Base-by-base conservation (phyloP, 2,888 invertebrate genomes). In the Drosophila pegasa region DNA sequence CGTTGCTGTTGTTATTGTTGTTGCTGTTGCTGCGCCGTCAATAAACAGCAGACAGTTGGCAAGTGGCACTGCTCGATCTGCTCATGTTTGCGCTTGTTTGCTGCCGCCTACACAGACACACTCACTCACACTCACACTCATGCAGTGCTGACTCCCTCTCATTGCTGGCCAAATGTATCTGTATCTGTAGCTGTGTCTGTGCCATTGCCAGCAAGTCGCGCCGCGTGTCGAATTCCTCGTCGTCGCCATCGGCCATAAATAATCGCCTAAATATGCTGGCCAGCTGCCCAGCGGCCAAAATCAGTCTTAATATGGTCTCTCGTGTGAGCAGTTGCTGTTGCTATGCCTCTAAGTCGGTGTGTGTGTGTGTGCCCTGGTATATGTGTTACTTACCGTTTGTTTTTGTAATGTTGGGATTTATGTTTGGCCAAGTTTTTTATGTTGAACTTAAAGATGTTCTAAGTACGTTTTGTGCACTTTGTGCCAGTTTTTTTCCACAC, bases 191-290 rank as follows among this genome's bases (percentile, higher is more conserved):
- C 12, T 41, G 51, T 52, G 63, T 47, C 31, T 41, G 41, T 43
- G 41, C 16, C 33, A 47, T 43, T 74, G 70, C 75, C 75, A 75
- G 61, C 52, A 75, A 75, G 72, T 75, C 72, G 68, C 73, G 72
- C 45, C 68, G 64, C 67, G 64, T 75, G 67, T 62, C 45, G 58
- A 51, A 64, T 73, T 60, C 54, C 10, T 68, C 45, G 47, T 43
- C 48, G 57, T 71, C 60, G 72, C 83, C 71, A 61, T 68, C 68
- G 81, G 79, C 85, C 78, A 86, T 86, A 86, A 86, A 86, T 86
- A 86, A 87, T 75, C 85, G 82, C 57, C 85, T 77, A 88, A 86
- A 86, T 84, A 86, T 88, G 85, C 75, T 87, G 89, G 85, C 85
- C 87, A 81, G 73, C 78, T 67, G 79, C 71, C 79, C 80, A 60